Base-by-base conservation (phyloP, 2,888 invertebrate genomes). In the Tetragonula carbonaria region DNA sequence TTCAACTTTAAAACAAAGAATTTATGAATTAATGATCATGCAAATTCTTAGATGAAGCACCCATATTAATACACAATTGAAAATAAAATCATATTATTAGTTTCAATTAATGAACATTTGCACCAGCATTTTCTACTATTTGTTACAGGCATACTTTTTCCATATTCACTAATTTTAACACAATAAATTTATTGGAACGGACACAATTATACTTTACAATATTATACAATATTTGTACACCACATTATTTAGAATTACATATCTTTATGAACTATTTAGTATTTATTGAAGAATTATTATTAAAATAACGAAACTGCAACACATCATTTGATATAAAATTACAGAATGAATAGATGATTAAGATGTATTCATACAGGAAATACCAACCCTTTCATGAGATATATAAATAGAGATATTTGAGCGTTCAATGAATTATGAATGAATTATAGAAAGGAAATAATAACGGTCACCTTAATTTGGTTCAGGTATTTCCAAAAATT, bases 151-250 rank as follows among this genome's bases (percentile, higher is more conserved):
- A 74, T 59, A 80, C 13, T 57, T 59, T 74, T 55, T 67, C 55
- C n/a, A 38, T 68, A 73, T 80, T 70, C 18, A 16, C 50, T 67
- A 75, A 68, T 38, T n/a, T 45, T 85, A 74, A 70, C 51, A 78
- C 53, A 76, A 28, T 78, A 65, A 74, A 70, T 28, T 82, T 87
- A 76, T 75, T 18, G 72, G 59, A 83, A 90, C 80, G 93, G 93
- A 94, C 92, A 94, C 94, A 94, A 93, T 94, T 93, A 93, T 93
- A 94, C 92, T 81, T 72, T 45, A 28, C 33, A 63, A 62, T 50
- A 62, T 50, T 84, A 53, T 74, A 85, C 67, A 72, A 67, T 38
- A 63, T 16, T 71, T 78, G 71, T 28, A 70, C 55, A 50, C 21
- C 68, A 73, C 14, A 74, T 53, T 50, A 63, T 38, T 70, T 68